These are phyloP conservation scores for Pungitius pungitius DNA, from an alignment of 2,113 vertebrate genomes.

Conservation along the genomic window DNA sequence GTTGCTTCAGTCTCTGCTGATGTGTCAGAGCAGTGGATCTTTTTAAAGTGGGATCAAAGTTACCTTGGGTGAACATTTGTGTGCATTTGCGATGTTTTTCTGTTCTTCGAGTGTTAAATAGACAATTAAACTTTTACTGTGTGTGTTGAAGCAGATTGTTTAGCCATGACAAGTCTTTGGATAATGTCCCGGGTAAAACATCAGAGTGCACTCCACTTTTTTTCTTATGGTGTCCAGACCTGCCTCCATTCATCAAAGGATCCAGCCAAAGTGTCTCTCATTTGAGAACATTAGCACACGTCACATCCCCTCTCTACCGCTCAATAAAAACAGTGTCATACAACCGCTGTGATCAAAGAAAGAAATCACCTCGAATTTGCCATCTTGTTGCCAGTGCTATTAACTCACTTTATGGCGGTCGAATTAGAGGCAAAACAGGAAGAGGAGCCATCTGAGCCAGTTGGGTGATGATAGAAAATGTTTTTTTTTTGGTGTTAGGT, in stretches of 20 bases:
- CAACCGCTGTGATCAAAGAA: constrained; percentile 39
- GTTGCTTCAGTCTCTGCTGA: constrained; percentile 47
- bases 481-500: constrained; percentile 26
- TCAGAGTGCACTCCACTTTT: neutral
- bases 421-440: constrained; percentile 60
- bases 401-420: constrained; percentile 46
- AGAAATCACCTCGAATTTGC: constrained; percentile 49
- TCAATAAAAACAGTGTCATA: constrained; percentile 41
- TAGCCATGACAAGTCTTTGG: constrained; percentile 11
- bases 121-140: neutral
- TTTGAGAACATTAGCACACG: neutral
- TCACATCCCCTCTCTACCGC: constrained; percentile 15
- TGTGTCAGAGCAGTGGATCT: constrained; percentile 24
- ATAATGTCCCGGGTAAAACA: constrained; percentile 1
- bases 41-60: constrained; percentile 29
- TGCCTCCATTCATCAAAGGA: constrained; percentile 35
- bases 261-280: neutral
- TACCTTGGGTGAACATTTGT: neutral
- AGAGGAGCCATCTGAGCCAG: constrained; percentile 16
- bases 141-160: constrained; percentile 16
- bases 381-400: constrained; percentile 22
- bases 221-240: constrained; percentile 34
- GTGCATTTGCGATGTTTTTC: neutral
- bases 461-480: neutral
- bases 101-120: neutral